Conservation (phyloP, 1,140 invertebrate species). For the Drosophila burlai region DNA sequence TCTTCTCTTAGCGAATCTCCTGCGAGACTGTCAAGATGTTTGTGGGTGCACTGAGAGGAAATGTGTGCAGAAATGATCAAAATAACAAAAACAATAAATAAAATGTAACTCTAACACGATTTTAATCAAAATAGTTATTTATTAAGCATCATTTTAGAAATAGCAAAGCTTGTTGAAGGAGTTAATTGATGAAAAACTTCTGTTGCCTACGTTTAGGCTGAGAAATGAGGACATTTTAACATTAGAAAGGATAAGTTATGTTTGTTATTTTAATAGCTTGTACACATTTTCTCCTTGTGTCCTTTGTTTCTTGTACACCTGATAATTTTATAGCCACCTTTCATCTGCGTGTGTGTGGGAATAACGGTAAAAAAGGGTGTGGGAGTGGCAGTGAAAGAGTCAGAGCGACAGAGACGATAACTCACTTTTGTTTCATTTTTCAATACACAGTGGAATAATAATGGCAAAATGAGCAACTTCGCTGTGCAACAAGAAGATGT, state of each 20-base stretch:
- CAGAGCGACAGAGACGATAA: slow-evolving; percentile 68
- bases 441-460: slow-evolving; percentile 84
- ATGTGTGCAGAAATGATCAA: neutral
- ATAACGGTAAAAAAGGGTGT: neutral
- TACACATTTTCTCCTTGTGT: neutral
- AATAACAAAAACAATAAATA: no score
- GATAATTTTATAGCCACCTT: slow-evolving; percentile 62
- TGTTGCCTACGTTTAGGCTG: neutral
- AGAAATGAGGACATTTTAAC: no score
- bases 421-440: slow-evolving; percentile 85
- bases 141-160: no score
- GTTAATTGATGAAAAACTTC: neutral
- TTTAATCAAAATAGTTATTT: no score
- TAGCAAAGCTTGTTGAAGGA: neutral
- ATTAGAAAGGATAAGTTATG: no score
- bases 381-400: slow-evolving; percentile 6
- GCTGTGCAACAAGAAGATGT: slow-evolving; percentile 80
- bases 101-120: neutral
- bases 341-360: slow-evolving; percentile 4
- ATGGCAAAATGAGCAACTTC: slow-evolving; percentile 85
- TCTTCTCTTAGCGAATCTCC: slow-evolving; percentile 6
- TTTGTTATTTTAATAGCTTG: no score
- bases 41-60: slow-evolving; percentile 13
- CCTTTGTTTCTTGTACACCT: slow-evolving; percentile 47
- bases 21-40: slow-evolving; percentile 11